These are phyloP conservation scores for Sceloporus undulatus DNA, from an alignment of 2,113 vertebrate genomes.

Conservation along the genomic window DNA sequence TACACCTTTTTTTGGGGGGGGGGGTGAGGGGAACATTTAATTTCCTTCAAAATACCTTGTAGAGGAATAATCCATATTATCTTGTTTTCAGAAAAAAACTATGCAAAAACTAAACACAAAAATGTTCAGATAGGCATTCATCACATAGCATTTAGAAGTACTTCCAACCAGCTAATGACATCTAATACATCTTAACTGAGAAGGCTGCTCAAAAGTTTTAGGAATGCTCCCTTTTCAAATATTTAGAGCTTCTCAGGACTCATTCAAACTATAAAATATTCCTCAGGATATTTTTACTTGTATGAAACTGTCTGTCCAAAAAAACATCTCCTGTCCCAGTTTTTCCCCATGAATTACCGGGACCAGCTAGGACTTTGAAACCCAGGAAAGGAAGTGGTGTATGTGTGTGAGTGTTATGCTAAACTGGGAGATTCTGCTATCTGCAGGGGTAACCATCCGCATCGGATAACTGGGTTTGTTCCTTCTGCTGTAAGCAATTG, in stretches of 20 bases:
- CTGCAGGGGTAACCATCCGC: too few species aligned
- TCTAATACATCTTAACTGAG: constrained; percentile 32
- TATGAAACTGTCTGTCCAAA: too few species aligned
- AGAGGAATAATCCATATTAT: constrained; percentile 29
- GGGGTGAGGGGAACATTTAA: not conserved
- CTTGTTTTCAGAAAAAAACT: constrained; percentile 28
- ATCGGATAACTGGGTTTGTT: too few species aligned
- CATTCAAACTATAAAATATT: too few species aligned
- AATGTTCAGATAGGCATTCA: constrained; percentile 33
- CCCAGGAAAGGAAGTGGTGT: too few species aligned
- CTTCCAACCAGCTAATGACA: constrained; percentile 44
- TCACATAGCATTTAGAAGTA: constrained; percentile 40
- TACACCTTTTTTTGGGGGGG: not conserved
- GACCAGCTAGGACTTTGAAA: too few species aligned
- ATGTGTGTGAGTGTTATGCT: too few species aligned
- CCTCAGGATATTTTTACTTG: too few species aligned
- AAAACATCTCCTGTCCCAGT: too few species aligned
- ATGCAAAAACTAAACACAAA: constrained; percentile 35
- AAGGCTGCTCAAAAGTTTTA: constrained; percentile 42
- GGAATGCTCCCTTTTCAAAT: constrained; percentile 26
- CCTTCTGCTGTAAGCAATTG: too few species aligned
- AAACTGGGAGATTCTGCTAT: too few species aligned
- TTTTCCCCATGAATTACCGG: too few species aligned
- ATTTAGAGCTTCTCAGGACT: not conserved
- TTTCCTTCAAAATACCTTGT: not conserved